A percentile compares a stretch with the other conserved stretches of the same genome.
These are phyloP conservation scores for Diachrysia chrysitis DNA, from an alignment of 2,888 invertebrate species.

Conservation along the genomic window DNA sequence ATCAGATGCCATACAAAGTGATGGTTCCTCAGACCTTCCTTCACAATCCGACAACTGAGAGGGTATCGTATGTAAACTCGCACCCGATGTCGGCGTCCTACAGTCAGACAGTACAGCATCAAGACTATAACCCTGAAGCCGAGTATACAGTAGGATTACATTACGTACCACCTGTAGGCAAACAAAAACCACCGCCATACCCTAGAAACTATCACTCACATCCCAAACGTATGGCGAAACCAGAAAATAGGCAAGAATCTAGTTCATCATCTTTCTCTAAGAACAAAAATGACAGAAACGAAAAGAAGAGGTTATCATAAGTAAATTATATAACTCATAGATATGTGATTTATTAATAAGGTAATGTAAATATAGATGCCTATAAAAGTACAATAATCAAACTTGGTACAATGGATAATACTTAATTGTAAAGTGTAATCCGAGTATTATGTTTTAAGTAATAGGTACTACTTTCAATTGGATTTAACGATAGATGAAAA, in stretches of 20 bases:
- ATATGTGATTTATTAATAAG: slow-evolving; percentile 44
- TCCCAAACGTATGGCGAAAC: slow-evolving; percentile 79
- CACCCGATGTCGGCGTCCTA: slow-evolving; percentile 75
- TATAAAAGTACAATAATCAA: slow-evolving; percentile 27
- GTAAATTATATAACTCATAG: slow-evolving; percentile 30
- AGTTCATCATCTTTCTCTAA: slow-evolving; percentile 56
- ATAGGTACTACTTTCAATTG: neutral
- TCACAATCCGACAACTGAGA: slow-evolving; percentile 74
- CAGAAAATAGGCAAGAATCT: slow-evolving; percentile 68
- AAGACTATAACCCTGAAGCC: slow-evolving; percentile 73
- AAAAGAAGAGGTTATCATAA: slow-evolving; percentile 70
- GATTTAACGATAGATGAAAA: too few species aligned
- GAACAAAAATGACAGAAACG: slow-evolving; percentile 67
- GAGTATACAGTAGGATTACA: slow-evolving; percentile 75
- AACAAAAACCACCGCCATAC: slow-evolving; percentile 74
- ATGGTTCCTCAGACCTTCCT: slow-evolving; percentile 85
- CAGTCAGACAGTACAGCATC: slow-evolving; percentile 62
- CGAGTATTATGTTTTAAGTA: neutral
- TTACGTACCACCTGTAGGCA: slow-evolving; percentile 71
- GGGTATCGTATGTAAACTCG: slow-evolving; percentile 82
- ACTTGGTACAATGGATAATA: slow-evolving; percentile 13
- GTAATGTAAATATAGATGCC: slow-evolving; percentile 67
- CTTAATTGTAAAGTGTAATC: neutral
- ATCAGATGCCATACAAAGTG: slow-evolving; percentile 79
- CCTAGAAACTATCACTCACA: slow-evolving; percentile 82